phyloP scores from a whole-genome alignment of 37 sponge, comb jelly and placozoan genomes.

The Halichondria panicea region DNA sequence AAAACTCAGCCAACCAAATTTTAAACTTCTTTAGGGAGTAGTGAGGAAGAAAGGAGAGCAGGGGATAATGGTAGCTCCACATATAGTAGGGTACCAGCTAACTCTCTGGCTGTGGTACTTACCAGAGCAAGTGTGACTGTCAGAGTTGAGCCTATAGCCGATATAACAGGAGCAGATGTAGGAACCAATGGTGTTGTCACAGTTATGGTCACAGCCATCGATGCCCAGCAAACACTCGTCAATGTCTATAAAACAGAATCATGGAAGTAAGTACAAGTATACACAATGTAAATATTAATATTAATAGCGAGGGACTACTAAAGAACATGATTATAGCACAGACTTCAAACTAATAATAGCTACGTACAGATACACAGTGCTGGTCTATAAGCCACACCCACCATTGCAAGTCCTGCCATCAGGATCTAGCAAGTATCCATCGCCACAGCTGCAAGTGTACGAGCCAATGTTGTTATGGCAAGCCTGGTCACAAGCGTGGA shows the following conservation, averaged over 20 bases:
- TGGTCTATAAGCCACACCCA: not conserved
- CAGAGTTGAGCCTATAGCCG: constrained; percentile 16
- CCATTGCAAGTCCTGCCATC: constrained; percentile 29
- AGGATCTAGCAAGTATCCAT: constrained; percentile 13
- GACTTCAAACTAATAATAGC: no score
- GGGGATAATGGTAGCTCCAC: not conserved
- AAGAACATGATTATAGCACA: no score
- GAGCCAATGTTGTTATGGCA: constrained; percentile 38
- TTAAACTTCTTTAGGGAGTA: no score
- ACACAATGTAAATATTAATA: no score
- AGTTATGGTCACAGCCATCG: constrained; percentile 22
- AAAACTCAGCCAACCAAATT: no score
- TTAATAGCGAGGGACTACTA: no score
- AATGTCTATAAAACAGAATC: constrained; percentile 1
- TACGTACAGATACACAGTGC: not conserved
- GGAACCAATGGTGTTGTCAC: constrained; percentile 33
- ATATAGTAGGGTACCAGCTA: not conserved
- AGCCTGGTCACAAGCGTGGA: constrained; percentile 13
- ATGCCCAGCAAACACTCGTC: constrained; percentile 31
- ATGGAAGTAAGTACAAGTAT: no score
- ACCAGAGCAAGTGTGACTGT: constrained; percentile 30
- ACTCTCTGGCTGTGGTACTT: not conserved
- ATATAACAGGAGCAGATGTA: constrained; percentile 45
- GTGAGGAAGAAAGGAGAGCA: not conserved
- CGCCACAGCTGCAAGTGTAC: constrained; percentile 43